Evolutionary conservation across 1,140 invertebrate species (phyloP).

Genomic region (Cydia fagiglandana): DNA sequence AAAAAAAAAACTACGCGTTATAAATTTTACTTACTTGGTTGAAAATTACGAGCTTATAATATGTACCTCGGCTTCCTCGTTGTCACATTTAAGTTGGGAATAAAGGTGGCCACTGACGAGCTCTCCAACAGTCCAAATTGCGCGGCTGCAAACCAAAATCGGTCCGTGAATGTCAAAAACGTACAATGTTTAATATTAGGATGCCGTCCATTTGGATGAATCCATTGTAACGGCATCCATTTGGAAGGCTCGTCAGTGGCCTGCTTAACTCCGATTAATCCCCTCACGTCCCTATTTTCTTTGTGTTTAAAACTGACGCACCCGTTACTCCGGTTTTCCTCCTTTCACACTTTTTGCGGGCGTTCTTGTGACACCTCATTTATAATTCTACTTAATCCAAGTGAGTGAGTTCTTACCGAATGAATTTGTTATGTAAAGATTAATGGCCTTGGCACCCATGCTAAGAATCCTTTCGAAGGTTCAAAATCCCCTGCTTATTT

Average conservation of each 20-base stretch:
- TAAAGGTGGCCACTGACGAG: too few species aligned
- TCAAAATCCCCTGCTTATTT: slow-evolving; percentile 43
- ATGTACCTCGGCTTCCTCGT: slow-evolving; percentile 3
- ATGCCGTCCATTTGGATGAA: too few species aligned
- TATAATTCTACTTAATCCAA: slow-evolving; percentile 76
- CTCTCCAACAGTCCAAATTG: too few species aligned
- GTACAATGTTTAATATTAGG: too few species aligned
- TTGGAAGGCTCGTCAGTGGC: too few species aligned
- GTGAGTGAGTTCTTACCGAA: slow-evolving; percentile 75
- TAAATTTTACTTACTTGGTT: slow-evolving; percentile 2
- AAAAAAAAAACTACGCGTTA: not conserved
- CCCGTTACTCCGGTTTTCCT: slow-evolving; percentile 59
- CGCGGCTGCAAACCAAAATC: too few species aligned
- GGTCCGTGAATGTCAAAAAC: too few species aligned
- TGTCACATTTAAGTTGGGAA: slow-evolving; percentile 36
- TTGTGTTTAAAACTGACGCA: slow-evolving; percentile 59
- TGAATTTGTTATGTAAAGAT: slow-evolving; percentile 77
- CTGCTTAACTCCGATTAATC: slow-evolving; percentile 40
- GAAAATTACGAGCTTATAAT: slow-evolving; percentile 21
- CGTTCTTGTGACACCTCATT: slow-evolving; percentile 72
- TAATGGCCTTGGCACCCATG: slow-evolving; percentile 56
- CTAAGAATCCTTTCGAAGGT: slow-evolving; percentile 51
- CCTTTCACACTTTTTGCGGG: slow-evolving; percentile 68
- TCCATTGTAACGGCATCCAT: too few species aligned
- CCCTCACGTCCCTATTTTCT: slow-evolving; percentile 40